These are phyloP conservation scores for Carabus problematicus DNA, from an alignment of 2,888 invertebrate genomes.

Conservation along the genomic window DNA sequence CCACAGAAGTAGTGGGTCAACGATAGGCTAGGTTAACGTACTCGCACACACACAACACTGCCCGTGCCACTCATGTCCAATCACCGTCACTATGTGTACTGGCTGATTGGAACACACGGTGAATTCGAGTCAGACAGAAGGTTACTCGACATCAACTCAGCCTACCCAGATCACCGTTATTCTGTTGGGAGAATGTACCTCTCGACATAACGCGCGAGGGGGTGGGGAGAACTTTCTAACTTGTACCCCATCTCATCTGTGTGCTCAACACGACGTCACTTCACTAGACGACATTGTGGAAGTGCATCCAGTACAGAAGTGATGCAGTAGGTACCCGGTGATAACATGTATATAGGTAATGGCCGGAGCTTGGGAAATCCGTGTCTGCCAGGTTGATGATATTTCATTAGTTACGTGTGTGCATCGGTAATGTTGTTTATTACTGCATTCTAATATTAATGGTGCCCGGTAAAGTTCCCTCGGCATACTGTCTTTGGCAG, in stretches of 20 bases:
- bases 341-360: no score
- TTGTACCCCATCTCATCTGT: conserved; percentile 23
- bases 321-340: no score
- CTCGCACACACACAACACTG: conserved; percentile 44
- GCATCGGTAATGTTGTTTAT: conserved; percentile 29
- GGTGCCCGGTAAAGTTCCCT: conserved; percentile 15
- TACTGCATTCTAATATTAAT: conserved; percentile 14
- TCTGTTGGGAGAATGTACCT: conserved; percentile 10
- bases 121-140: conserved; percentile 34
- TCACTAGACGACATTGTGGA: background rate
- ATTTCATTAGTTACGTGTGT: conserved; percentile 32
- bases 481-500: background rate
- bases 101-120: conserved; percentile 24
- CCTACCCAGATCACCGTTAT: background rate
- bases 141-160: conserved; percentile 12
- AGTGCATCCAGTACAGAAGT: background rate
- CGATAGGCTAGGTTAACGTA: conserved; percentile 51
- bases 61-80: conserved; percentile 29
- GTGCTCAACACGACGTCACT: background rate
- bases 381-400: background rate
- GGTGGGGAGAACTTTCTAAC: conserved; percentile 23
- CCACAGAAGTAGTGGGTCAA: conserved; percentile 52
- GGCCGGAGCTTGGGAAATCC: conserved; percentile 21
- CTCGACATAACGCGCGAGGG: conserved; percentile 9
- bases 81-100: conserved; percentile 14